Evolutionary conservation across 2,888 invertebrate genomes (phyloP).

Genomic region (Epiblema foenella): DNA sequence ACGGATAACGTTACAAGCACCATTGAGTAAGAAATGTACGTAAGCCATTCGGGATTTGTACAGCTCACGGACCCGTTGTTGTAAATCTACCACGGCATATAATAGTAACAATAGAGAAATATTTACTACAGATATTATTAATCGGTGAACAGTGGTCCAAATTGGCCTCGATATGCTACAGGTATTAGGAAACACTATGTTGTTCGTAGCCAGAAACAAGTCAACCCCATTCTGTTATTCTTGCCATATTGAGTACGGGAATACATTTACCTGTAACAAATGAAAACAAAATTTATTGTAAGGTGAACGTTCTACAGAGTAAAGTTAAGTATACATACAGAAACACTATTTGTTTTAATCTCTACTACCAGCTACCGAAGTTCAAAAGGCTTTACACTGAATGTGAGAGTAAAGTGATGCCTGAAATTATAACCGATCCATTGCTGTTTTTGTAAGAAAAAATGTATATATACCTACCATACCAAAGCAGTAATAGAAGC

Average conservation of each 20-base stretch:
- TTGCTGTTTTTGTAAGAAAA: neutral
- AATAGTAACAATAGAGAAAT: conserved; percentile 29
- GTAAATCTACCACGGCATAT: conserved; percentile 35
- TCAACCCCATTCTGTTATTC: conserved; percentile 48
- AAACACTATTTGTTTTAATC: conserved; percentile 51
- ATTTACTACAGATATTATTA: conserved; percentile 33
- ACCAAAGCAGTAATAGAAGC: conserved; percentile 23
- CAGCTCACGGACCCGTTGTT: conserved; percentile 7
- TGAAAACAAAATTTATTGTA: conserved; percentile 52
- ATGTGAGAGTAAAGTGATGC: neutral
- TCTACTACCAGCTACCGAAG: conserved; percentile 46
- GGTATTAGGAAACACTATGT: neutral
- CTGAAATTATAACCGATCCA: conserved; percentile 15
- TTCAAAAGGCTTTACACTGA: conserved; percentile 53
- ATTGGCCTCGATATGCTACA: conserved; percentile 22
- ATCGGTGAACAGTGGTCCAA: conserved; percentile 28
- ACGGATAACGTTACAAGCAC: conserved; percentile 13
- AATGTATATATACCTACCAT: neutral
- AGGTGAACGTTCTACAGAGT: conserved; percentile 51
- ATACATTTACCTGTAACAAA: conserved; percentile 62
- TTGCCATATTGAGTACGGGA: conserved; percentile 30
- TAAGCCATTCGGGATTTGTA: conserved; percentile 7
- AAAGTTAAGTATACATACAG: conserved; percentile 47
- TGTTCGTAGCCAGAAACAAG: neutral
- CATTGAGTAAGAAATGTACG: neutral